A percentile compares a stretch with the other conserved stretches of the same genome.
Evolutionary conservation across 2,888 invertebrate genomes (phyloP).

Genomic region (Drosophila villosipedis): DNA sequence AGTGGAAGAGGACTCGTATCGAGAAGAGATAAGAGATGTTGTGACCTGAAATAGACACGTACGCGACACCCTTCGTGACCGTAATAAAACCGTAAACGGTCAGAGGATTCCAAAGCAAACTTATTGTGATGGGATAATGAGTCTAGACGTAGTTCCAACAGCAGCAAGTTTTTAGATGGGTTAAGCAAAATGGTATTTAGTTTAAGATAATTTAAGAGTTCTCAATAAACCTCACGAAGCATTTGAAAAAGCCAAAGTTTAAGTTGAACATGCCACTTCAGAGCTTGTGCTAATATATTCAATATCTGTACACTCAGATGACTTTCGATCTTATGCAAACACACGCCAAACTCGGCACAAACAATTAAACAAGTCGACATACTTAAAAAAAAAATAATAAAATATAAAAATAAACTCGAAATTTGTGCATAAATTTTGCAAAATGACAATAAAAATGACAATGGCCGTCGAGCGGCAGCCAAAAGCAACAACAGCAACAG

Average conservation of each 20-base stretch:
- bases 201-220: background rate
- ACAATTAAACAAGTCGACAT: conserved; percentile 58
- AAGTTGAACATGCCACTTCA: background rate
- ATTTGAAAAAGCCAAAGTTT: background rate
- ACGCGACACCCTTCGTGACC: background rate
- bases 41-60: background rate
- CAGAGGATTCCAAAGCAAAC: background rate
- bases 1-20: background rate
- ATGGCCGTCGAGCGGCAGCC: conserved; percentile 32
- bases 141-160: background rate
- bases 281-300: background rate
- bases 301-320: conserved; percentile 2
- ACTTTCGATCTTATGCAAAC: conserved; percentile 30
- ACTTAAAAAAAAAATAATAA: conserved; percentile 14
- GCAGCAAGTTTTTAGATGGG: background rate
- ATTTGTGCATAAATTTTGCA: conserved; percentile 68
- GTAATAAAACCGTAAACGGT: background rate
- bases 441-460: conserved; percentile 68
- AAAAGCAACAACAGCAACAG: conserved; percentile 7
- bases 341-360: conserved; percentile 2
- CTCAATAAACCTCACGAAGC: background rate
- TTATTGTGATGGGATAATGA: background rate
- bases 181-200: background rate
- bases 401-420: conserved; percentile 19
- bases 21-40: background rate